Evolutionary conservation across 2,797 vertebrate species (phyloP).

Genomic region (Lepilemur septentrionalis): DNA sequence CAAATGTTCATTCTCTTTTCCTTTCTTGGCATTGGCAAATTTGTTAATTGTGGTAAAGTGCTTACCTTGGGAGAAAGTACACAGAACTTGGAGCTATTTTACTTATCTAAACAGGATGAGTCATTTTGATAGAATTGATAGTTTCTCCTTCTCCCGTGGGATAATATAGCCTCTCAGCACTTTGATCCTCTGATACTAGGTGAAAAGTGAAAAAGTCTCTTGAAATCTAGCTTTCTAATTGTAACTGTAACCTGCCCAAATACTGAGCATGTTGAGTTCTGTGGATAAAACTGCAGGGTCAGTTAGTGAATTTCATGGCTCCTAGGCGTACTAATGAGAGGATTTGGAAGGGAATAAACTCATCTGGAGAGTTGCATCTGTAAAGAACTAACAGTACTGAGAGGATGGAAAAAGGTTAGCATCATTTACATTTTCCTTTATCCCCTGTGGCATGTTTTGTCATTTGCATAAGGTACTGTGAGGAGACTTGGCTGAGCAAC

Average conservation of each 20-base stretch:
- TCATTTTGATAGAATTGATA: slow-evolving; percentile 68
- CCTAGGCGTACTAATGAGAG: background rate
- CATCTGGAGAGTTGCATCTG: slow-evolving; percentile 33
- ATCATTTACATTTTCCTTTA: slow-evolving; percentile 43
- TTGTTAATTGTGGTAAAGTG: slow-evolving; percentile 38
- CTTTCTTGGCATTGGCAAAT: slow-evolving; percentile 51
- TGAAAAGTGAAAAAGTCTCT: slow-evolving; percentile 28
- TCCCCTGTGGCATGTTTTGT: slow-evolving; percentile 23
- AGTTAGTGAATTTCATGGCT: slow-evolving; percentile 9
- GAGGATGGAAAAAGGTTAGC: background rate
- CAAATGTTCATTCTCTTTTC: slow-evolving; percentile 23
- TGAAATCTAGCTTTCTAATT: slow-evolving; percentile 42
- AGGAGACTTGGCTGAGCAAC: slow-evolving; percentile 9
- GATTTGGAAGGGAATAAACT: slow-evolving; percentile 43
- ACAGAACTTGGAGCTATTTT: slow-evolving; percentile 55
- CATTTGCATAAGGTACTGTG: slow-evolving; percentile 32
- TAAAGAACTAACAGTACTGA: slow-evolving; percentile 47
- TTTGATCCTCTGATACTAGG: slow-evolving; percentile 51
- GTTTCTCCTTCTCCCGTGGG: slow-evolving; percentile 34
- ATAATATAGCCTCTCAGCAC: slow-evolving; percentile 51
- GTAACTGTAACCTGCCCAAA: slow-evolving; percentile 46
- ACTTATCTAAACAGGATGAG: slow-evolving; percentile 55
- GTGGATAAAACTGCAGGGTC: slow-evolving; percentile 12
- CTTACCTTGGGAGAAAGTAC: slow-evolving; percentile 50
- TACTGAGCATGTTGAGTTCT: slow-evolving; percentile 22